Percentiles rank a stretch among this genome's conserved stretches.
Evolutionary conservation across 1,140 invertebrate species (phyloP).

Genomic region (Atta colombica): DNA sequence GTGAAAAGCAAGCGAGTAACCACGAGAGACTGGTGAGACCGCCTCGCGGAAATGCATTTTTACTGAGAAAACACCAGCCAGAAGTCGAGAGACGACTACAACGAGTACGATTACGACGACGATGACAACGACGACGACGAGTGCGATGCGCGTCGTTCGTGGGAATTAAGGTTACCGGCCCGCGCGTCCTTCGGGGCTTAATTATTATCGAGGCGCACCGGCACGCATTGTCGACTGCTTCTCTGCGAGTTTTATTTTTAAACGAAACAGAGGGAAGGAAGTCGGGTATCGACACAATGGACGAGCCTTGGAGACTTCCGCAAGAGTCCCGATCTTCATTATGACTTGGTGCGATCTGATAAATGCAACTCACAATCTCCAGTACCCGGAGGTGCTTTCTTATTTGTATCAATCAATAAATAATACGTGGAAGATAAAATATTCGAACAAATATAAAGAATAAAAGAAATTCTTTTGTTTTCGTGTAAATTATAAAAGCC

Average conservation of each 20-base stretch:
- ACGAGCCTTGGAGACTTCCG: slow-evolving; percentile 70
- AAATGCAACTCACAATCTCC: slow-evolving; percentile 9
- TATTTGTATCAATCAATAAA: neutral
- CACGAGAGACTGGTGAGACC: slow-evolving; percentile 56
- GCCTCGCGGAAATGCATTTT: slow-evolving; percentile 74
- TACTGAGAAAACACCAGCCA: slow-evolving; percentile 57
- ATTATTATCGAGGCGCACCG: slow-evolving; percentile 70
- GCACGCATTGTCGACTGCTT: slow-evolving; percentile 63
- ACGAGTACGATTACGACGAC: neutral
- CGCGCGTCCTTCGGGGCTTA: slow-evolving; percentile 71
- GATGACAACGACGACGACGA: neutral
- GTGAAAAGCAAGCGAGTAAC: slow-evolving; percentile 57
- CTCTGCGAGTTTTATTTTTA: slow-evolving; percentile 64
- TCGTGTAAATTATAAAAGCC: neutral
- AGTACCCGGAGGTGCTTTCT: neutral
- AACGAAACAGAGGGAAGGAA: slow-evolving; percentile 65
- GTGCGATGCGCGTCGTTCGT: slow-evolving; percentile 46
- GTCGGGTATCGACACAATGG: slow-evolving; percentile 70
- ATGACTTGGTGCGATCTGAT: slow-evolving; percentile 30
- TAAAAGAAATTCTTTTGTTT: neutral
- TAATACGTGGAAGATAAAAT: neutral
- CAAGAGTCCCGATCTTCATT: slow-evolving; percentile 32
- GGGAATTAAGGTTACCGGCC: slow-evolving; percentile 75
- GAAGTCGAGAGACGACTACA: slow-evolving; percentile 53
- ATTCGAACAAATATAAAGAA: neutral